These are phyloP conservation scores for Cerastis leucographa DNA, from an alignment of 2,888 invertebrate species.

Conservation along the genomic window DNA sequence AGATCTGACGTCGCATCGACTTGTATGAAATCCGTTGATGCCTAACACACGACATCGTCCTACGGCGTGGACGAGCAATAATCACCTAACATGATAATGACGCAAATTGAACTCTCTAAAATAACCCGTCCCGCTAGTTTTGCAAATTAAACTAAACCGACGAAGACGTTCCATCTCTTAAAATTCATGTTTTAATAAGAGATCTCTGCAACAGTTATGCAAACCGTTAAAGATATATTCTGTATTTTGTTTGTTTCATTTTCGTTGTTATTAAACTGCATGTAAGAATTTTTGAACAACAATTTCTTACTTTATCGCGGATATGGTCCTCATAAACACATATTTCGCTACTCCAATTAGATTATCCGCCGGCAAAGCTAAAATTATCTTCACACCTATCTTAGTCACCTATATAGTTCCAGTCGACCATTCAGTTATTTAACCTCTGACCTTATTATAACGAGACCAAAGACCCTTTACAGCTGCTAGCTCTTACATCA, in stretches of 20 bases:
- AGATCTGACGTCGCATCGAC: too few species aligned
- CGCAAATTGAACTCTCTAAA: background rate
- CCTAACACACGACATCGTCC: too few species aligned
- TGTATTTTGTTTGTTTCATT: background rate
- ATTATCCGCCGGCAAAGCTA: background rate
- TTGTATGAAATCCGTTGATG: too few species aligned
- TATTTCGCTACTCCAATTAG: background rate
- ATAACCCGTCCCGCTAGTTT: background rate
- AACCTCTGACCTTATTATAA: background rate
- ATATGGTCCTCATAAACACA: background rate
- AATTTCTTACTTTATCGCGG: background rate
- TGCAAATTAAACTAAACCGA: background rate
- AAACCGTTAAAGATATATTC: conserved; percentile 12
- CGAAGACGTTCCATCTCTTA: background rate
- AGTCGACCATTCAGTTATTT: too few species aligned
- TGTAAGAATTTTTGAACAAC: conserved; percentile 14
- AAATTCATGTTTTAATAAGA: conserved; percentile 2
- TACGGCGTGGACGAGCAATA: background rate
- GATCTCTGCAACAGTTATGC: conserved; percentile 15
- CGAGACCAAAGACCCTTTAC: background rate
- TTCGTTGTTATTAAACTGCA: conserved; percentile 19
- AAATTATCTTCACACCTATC: background rate
- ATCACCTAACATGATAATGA: background rate
- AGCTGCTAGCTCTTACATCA: background rate
- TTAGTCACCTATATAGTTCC: too few species aligned